Evolutionary conservation across 1,140 invertebrate species (phyloP).

Genomic region (Hesperophylax magnus): DNA sequence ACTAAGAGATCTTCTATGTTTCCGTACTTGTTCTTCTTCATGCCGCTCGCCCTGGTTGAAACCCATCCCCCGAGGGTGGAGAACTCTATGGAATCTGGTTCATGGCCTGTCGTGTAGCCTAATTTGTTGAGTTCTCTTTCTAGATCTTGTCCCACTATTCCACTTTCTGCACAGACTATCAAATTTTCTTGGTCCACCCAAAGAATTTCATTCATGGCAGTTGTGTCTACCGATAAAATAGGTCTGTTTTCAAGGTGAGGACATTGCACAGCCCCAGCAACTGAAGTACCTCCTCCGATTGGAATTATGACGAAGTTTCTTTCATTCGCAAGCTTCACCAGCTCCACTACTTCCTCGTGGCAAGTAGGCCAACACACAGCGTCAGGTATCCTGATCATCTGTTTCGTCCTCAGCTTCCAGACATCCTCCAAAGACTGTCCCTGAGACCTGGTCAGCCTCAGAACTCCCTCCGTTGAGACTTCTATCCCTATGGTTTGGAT

Average conservation of each 20-base stretch:
- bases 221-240: slow-evolving; percentile 80
- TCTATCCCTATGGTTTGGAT: slow-evolving; percentile 69
- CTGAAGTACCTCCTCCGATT: slow-evolving; percentile 82
- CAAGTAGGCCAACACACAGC: slow-evolving; percentile 77
- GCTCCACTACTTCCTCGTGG: slow-evolving; percentile 73
- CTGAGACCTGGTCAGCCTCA: slow-evolving; percentile 89
- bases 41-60: slow-evolving; percentile 83
- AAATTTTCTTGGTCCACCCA: slow-evolving; percentile 81
- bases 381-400: slow-evolving; percentile 80
- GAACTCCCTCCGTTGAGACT: slow-evolving; percentile 33
- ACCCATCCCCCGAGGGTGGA: slow-evolving; percentile 85
- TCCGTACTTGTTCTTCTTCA: slow-evolving; percentile 87
- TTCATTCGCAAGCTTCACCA: slow-evolving; percentile 72
- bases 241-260: slow-evolving; percentile 74
- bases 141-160: slow-evolving; percentile 80
- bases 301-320: slow-evolving; percentile 74
- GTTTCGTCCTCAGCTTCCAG: slow-evolving; percentile 79
- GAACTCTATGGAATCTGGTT: slow-evolving; percentile 85
- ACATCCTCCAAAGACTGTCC: slow-evolving; percentile 96
- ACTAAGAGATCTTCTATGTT: slow-evolving; percentile 83
- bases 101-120: slow-evolving; percentile 75
- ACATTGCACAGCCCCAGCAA: slow-evolving; percentile 77
- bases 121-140: slow-evolving; percentile 66
- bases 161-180: slow-evolving; percentile 73
- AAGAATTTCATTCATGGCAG: slow-evolving; percentile 79